Evolutionary conservation across 2,797 vertebrate species (phyloP), one percentile per base, ranked within the genome.

Genomic region (Poecilia gillii): DNA sequence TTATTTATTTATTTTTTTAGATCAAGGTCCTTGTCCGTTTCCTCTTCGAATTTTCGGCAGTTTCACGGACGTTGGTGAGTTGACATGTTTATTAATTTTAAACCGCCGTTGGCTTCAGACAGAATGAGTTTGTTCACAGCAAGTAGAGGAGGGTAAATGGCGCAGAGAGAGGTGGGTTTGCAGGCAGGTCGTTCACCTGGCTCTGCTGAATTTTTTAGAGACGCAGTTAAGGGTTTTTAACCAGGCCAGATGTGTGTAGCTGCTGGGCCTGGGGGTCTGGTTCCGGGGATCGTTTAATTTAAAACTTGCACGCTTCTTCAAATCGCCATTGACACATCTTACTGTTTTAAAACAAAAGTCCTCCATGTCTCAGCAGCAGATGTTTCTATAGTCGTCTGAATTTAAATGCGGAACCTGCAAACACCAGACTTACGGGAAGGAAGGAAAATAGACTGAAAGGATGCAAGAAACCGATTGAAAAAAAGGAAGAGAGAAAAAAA

Each of bases 161-260:
- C 59, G 39, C 49, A 0, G 31, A 28, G 31, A 28, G 73, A 46
- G 59, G 73, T 51, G 80, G 45, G 74, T 66, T 36, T 76, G 83
- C 83, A 75, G 43, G 77, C 81, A 70, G 92, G 90, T 93, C 88
- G 20, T 76, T 91, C 88, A 94, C 93, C 93, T 93, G 92, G 90
- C 4, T 85, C 72, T 8, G 12, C 72, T 9, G 81, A 77, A 36
- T 36, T 1, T 28, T 73, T 77, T 77, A 28, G 43, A 45, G 66
- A 25, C 12, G 12, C n/a, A 59, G 28, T 62, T 31, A 31, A 11
- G 36, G 41, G 6, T 45, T 28, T 43, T 20, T 33, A 80, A 11
- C 62, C 57, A 59, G 76, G 74, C 90, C 94, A 94, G 94, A 93
- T 93, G 92, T 93, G 87, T 23, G 23, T 33, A 36, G 74, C 84